Percentiles rank a stretch among this genome's conserved stretches.
These are phyloP conservation scores for Acleris emargana DNA, from an alignment of 2,888 invertebrate genomes.

Conservation along the genomic window DNA sequence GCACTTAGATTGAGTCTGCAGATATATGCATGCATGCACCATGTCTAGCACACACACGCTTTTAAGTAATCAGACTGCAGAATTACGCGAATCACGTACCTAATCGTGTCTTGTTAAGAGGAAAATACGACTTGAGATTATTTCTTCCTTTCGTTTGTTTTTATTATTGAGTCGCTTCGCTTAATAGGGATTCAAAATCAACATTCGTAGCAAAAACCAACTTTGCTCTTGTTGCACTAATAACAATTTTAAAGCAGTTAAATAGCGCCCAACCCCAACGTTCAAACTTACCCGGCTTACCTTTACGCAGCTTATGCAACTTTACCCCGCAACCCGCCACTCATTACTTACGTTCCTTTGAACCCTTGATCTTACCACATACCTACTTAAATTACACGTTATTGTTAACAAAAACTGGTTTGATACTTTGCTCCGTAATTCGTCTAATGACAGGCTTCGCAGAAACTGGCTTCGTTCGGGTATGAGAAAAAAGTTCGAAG, in stretches of 20 bases:
- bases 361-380: constrained; percentile 6
- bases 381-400: constrained; percentile 1
- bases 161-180: too few relatives aligned
- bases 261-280: too few relatives aligned
- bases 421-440: constrained; percentile 14
- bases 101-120: too few relatives aligned
- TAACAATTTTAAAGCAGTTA: too few relatives aligned
- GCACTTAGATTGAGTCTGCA: neutral
- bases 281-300: too few relatives aligned
- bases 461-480: constrained; percentile 18
- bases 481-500: constrained; percentile 24
- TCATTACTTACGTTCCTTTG: neutral
- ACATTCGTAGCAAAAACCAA: too few relatives aligned
- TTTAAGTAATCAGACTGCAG: neutral
- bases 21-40: neutral
- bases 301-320: neutral
- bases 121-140: too few relatives aligned
- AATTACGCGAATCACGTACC: too few relatives aligned
- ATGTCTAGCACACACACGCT: neutral
- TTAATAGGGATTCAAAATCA: too few relatives aligned
- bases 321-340: neutral
- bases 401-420: constrained; percentile 26
- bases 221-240: too few relatives aligned
- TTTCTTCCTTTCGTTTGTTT: too few relatives aligned
- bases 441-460: constrained; percentile 13